Evolutionary conservation across 1,140 invertebrate genomes (phyloP).

Genomic region (Drosophila grimshawi): DNA sequence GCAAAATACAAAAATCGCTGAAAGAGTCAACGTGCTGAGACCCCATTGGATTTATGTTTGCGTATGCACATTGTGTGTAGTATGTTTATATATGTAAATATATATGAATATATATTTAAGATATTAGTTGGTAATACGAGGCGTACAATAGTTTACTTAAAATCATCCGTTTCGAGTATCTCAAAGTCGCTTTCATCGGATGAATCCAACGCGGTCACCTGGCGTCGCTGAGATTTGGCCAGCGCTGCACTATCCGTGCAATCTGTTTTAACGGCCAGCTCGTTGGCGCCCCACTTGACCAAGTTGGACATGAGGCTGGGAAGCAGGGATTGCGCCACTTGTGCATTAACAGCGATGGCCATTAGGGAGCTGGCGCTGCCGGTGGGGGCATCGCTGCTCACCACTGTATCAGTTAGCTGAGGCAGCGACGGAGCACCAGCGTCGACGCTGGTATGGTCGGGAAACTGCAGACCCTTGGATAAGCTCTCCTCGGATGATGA

Average conservation of each 20-base stretch:
- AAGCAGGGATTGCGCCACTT: constrained; percentile 64
- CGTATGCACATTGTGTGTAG: constrained; percentile 8
- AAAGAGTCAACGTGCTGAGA: not conserved
- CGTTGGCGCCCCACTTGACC: constrained; percentile 62
- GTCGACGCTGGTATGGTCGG: constrained; percentile 71
- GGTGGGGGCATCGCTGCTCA: constrained; percentile 7
- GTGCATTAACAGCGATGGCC: constrained; percentile 56
- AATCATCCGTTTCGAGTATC: constrained; percentile 79
- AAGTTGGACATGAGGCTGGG: constrained; percentile 68
- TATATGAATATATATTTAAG: constrained; percentile 46
- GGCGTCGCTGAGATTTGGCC: constrained; percentile 32
- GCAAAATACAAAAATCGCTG: not conserved
- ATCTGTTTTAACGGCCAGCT: not conserved
- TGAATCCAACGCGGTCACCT: constrained; percentile 70
- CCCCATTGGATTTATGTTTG: constrained; percentile 2
- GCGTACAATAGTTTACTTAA: constrained; percentile 56
- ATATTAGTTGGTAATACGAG: constrained; percentile 73
- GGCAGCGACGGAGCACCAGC: constrained; percentile 30
- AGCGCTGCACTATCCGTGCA: constrained; percentile 27
- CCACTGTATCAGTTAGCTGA: constrained; percentile 39
- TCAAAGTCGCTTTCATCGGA: constrained; percentile 84
- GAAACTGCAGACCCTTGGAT: constrained; percentile 80
- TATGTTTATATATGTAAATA: constrained; percentile 20
- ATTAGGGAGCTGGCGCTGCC: constrained; percentile 43
- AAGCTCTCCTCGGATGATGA: constrained; percentile 82